Conservation (phyloP, 2,888 invertebrate genomes). For the Hydropsyche betteni region DNA sequence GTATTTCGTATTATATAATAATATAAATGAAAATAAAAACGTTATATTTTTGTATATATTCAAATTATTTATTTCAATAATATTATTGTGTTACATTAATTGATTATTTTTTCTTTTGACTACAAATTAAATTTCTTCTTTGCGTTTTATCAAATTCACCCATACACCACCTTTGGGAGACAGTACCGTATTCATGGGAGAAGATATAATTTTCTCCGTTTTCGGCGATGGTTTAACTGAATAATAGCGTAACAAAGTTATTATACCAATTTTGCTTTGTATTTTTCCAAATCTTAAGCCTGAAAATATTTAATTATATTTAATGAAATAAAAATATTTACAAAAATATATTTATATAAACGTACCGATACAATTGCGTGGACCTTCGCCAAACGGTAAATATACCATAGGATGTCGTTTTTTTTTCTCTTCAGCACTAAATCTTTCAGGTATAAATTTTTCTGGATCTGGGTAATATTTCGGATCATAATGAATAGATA, state of each 20-base stretch:
- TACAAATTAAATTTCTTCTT: too few species aligned
- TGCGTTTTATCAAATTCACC: slow-evolving; percentile 15
- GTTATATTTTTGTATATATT: too few species aligned
- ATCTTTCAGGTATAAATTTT: slow-evolving; percentile 63
- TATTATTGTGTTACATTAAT: too few species aligned
- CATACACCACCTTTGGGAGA: slow-evolving; percentile 25
- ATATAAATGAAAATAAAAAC: too few species aligned
- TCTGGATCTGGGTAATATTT: slow-evolving; percentile 60
- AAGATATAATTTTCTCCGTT: slow-evolving; percentile 25
- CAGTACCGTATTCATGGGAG: slow-evolving; percentile 24
- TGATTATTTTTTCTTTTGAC: too few species aligned
- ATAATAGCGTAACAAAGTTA: slow-evolving; percentile 55
- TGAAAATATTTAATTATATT: slow-evolving; percentile 46
- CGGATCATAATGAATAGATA: slow-evolving; percentile 60
- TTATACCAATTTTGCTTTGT: slow-evolving; percentile 54
- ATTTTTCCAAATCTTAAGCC: slow-evolving; percentile 57
- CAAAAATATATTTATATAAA: slow-evolving; percentile 35
- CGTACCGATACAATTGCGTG: slow-evolving; percentile 60
- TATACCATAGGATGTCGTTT: slow-evolving; percentile 56
- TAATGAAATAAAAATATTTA: slow-evolving; percentile 51
- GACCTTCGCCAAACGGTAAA: slow-evolving; percentile 62
- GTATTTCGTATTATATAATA: too few species aligned
- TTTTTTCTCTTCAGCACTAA: slow-evolving; percentile 56
- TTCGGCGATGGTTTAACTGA: slow-evolving; percentile 52
- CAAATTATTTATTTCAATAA: too few species aligned